A percentile compares a stretch with the other conserved stretches of the same genome.
Conservation (phyloP, 2,797 vertebrate genomes). For the Clarias pachynema region DNA sequence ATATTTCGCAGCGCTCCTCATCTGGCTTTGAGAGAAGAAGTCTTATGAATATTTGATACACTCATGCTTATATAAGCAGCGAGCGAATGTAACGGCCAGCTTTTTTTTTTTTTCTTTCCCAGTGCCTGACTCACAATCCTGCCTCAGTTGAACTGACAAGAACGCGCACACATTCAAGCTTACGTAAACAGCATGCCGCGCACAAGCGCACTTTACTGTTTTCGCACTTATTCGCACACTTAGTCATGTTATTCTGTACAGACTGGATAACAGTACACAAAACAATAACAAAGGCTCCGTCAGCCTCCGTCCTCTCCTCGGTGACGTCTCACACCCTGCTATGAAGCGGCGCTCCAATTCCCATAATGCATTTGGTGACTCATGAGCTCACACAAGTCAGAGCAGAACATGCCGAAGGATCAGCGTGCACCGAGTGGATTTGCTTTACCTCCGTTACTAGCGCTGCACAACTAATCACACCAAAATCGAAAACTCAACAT, state of each 20-base stretch:
- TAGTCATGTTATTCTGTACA: slow-evolving; percentile 29
- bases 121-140: slow-evolving; percentile 44
- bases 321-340: not conserved
- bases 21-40: slow-evolving; percentile 18
- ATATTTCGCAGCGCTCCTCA: slow-evolving; percentile 6
- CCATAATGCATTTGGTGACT: slow-evolving; percentile 26
- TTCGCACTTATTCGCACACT: slow-evolving; percentile 38
- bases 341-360: not conserved
- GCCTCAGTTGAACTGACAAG: slow-evolving; percentile 40
- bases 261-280: slow-evolving; percentile 16
- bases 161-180: slow-evolving; percentile 34
- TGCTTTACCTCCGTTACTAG: too few species aligned
- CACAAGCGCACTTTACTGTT: slow-evolving; percentile 22
- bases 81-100: not conserved
- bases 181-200: slow-evolving; percentile 41
- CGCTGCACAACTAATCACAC: too few species aligned
- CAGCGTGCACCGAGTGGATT: not conserved
- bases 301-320: not conserved
- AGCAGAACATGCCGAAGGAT: not conserved
- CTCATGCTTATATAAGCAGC: slow-evolving; percentile 50
- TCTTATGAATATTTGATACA: slow-evolving; percentile 46
- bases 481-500: too few species aligned
- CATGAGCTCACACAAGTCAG: not conserved
- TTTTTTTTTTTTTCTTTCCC: slow-evolving; percentile 14
- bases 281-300: slow-evolving; percentile 20